Base-by-base conservation (phyloP, 2,797 vertebrate genomes). In the Microctenopoma steveboyesi region DNA sequence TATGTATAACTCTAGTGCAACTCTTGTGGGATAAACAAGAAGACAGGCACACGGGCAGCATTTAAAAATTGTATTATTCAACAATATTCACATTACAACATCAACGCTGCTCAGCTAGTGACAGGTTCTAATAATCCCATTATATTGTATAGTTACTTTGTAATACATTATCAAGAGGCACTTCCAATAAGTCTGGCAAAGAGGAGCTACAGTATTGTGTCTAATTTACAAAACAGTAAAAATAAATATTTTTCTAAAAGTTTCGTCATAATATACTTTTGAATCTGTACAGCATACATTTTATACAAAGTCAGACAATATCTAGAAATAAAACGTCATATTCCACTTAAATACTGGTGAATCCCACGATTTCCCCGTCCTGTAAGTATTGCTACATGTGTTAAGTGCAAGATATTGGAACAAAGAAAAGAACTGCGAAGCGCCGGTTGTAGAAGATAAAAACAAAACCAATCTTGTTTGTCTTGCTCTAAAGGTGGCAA, bases 191-290 rank as follows among this genome's bases (percentile, higher is more conserved):
- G 89, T 97, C 95, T 97, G 95, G 95, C 94, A 96, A 95, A 92
- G 94, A 95, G 90, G 93, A 96, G 93, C 94, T 96, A 96, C 94
- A 96, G 94, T 95, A 95, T 95, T 94, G 94, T 97, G 94, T 96
- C 95, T 97, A 96, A 94, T 94, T 96, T 97, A 96, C 94, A 97
- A 97, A 96, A 96, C 93, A 94, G 95, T 96, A 97, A 97, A 98
- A 98, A 97, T 98, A 98, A 97, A 98, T 97, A 97, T 95, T 93
- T 95, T 95, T 94, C 95, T 93, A 95, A 96, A 96, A 96, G 93
- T 93, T 94, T 91, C 82, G 57, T 91, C 85, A 82, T 90, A 86
- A 85, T 91, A 91, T 91, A 92, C 64, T 88, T 92, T 88, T 86
- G 72, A 90, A 91, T 92, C 95, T 97, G 94, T 97, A 97, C 95